Percentiles rank a stretch among this genome's conserved stretches.
These are phyloP conservation scores for Pachyuromys duprasi DNA, from an alignment of 2,797 vertebrate species.

Conservation along the genomic window DNA sequence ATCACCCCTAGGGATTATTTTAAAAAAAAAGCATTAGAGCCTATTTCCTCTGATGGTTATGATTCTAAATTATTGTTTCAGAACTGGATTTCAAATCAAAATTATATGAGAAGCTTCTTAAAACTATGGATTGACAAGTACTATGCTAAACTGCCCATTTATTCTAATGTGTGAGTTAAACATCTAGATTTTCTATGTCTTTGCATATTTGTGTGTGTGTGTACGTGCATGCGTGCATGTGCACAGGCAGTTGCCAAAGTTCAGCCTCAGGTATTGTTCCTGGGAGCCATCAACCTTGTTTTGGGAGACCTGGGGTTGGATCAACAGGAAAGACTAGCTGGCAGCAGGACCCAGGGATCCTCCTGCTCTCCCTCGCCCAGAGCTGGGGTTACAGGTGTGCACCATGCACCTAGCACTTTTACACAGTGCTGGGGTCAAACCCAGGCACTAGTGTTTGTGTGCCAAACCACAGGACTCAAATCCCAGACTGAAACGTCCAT, in stretches of 20 bases:
- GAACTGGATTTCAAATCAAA: neutral
- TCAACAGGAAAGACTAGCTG: neutral
- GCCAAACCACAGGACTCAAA: no score
- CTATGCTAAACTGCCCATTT: neutral
- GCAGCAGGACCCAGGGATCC: neutral
- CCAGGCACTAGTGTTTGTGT: neutral
- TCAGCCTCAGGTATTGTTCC: neutral
- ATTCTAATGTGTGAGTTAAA: conserved; percentile 4
- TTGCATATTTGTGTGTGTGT: neutral
- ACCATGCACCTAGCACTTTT: neutral
- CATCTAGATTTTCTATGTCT: neutral
- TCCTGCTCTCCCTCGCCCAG: neutral
- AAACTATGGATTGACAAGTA: conserved; percentile 31
- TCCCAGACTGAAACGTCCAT: neutral
- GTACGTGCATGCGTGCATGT: no score
- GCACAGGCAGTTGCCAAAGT: neutral
- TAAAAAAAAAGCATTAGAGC: conserved; percentile 51
- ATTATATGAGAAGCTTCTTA: neutral
- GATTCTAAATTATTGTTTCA: conserved; percentile 32
- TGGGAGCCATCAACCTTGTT: neutral
- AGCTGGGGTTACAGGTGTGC: neutral
- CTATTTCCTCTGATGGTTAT: conserved; percentile 11
- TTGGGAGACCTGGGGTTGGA: neutral
- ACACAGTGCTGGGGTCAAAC: neutral
- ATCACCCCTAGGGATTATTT: conserved; percentile 64